Base-by-base conservation (phyloP, 1,140 invertebrate species). In the Heterodera schachtii region DNA sequence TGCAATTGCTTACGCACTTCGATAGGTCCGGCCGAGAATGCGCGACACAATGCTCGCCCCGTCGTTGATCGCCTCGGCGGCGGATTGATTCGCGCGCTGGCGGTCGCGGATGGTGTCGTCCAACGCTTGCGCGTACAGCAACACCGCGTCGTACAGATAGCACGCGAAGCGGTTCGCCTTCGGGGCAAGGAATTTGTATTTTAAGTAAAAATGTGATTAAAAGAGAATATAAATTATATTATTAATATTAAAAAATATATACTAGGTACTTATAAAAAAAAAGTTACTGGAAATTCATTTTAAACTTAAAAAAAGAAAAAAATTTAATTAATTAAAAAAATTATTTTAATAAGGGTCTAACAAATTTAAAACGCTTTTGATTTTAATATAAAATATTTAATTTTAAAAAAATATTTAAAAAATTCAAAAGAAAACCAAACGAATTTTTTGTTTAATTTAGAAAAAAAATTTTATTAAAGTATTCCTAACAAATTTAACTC, bases 121-220 rank as follows among this genome's bases (percentile, higher is more conserved):
- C 67, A 98, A 91, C 1, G 96, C 95, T 82, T 92, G 92, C 1
- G 95, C 95, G 90, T 98, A 99, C 0, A 98, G 90, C 87, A 94
- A 94, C 0, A 98, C 94, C 2, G 96, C 95, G 91, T 98, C 97
- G 90, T 97, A 98, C 64, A 98, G 91, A 91, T 98, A 97, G 2
- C 96, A 95, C 16, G 96, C 96, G 90, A 96, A 95, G 75, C 97
- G 94, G 11, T 95, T 94, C 9, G 97, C 93, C 90, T 95, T 16
- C 11, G 31, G 16, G 57, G 16, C 13, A 64, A 19, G 57, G 16
- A 64, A 84, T 47, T 91, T 82, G 7, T 66, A 31, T 31, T 31
- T 31, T 52, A 41, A 77, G 78, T 83, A 16, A 52, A 75, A 82
- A 81, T 60, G 46, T 9, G 3, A 73, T 44, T 70, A 21, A 70